These are phyloP conservation scores for Notamacropus eugenii DNA, from an alignment of 2,797 vertebrate species.

Conservation along the genomic window DNA sequence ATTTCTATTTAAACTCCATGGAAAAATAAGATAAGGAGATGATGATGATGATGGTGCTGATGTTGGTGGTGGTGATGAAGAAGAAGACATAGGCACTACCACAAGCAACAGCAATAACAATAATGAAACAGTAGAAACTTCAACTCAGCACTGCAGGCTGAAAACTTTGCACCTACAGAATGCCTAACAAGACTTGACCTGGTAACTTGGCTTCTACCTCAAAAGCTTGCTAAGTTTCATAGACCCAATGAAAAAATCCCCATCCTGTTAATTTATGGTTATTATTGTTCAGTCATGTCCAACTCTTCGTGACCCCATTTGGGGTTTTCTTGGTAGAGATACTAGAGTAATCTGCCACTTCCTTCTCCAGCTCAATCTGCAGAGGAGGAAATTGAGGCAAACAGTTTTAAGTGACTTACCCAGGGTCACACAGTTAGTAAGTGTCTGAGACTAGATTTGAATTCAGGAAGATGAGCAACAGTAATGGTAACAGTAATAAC, in stretches of 20 bases:
- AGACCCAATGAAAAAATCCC: background rate
- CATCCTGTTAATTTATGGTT: background rate
- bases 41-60: background rate
- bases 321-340: background rate
- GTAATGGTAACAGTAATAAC: background rate
- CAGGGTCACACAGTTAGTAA: background rate
- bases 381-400: background rate
- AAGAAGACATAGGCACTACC: background rate
- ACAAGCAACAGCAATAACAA: background rate
- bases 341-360: background rate
- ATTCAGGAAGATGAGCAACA: background rate
- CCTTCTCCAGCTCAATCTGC: background rate
- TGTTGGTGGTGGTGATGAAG: background rate
- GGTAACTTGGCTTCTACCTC: background rate
- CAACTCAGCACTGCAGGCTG: background rate
- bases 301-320: background rate
- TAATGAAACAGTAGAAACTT: background rate
- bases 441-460: background rate
- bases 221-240: background rate
- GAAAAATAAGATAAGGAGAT: background rate
- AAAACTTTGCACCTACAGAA: background rate
- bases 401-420: background rate
- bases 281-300: background rate
- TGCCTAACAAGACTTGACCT: background rate
- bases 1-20: background rate